Evolutionary conservation across 2,888 invertebrate species (phyloP).

Genomic region (Bhutanitis thaidina): DNA sequence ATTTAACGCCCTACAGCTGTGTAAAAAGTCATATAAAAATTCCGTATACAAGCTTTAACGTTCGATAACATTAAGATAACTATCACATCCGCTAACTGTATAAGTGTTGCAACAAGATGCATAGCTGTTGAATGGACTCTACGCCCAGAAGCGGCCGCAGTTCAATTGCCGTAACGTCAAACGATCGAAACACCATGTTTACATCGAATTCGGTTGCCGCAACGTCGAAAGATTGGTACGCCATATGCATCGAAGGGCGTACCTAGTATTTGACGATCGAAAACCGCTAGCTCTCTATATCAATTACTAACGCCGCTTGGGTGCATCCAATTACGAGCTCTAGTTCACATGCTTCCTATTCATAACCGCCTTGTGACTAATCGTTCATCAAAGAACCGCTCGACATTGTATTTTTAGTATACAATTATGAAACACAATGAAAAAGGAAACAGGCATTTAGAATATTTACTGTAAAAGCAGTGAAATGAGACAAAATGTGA

Average conservation of each 20-base stretch:
- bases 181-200: slow-evolving; percentile 20
- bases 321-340: slow-evolving; percentile 73
- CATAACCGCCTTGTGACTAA: slow-evolving; percentile 47
- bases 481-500: too few species aligned
- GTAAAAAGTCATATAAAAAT: slow-evolving; percentile 12
- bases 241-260: slow-evolving; percentile 45
- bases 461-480: too few species aligned
- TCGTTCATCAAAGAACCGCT: slow-evolving; percentile 1
- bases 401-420: slow-evolving; percentile 22
- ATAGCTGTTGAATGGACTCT: slow-evolving; percentile 18
- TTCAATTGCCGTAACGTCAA: slow-evolving; percentile 41
- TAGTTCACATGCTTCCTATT: slow-evolving; percentile 70
- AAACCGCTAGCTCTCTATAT: slow-evolving; percentile 72
- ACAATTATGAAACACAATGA: background rate
- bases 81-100: slow-evolving; percentile 58
- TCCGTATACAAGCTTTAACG: slow-evolving; percentile 26
- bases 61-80: slow-evolving; percentile 47
- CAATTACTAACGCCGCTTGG: slow-evolving; percentile 71
- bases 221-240: slow-evolving; percentile 21
- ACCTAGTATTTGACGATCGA: slow-evolving; percentile 33
- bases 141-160: slow-evolving; percentile 36
- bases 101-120: slow-evolving; percentile 57
- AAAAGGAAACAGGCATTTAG: too few species aligned
- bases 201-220: slow-evolving; percentile 38
- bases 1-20: too few species aligned